Base-by-base conservation (phyloP, 2,888 invertebrate species). In the Aporophyla nigra region DNA sequence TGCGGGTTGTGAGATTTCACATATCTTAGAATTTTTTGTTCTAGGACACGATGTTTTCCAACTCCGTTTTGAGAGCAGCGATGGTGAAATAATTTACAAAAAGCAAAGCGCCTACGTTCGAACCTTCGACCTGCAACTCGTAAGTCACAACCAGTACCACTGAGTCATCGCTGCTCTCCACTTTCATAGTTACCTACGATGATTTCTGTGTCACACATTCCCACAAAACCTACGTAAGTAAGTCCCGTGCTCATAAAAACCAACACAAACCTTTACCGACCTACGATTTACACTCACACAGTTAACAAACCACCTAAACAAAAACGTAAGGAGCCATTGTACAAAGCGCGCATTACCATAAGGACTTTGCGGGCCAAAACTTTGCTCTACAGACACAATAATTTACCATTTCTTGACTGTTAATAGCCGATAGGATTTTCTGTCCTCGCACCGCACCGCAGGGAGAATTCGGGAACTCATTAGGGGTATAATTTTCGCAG, bases 361-460 rank as follows among this genome's bases (percentile, higher is more conserved):
- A 94, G 94, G 94, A 91, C 90, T 92, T 91, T 89, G 90, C 83
- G 89, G 85, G 76, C 86, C 74, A 84, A 87, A 93, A 93, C 88
- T 94, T 91, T 88, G 85, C 82, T 82, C 87, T 80, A 84, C 84
- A 84, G 85, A 87, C 88, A 91, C 93, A 87, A 95, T 96, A 96
- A 93, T 93, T 96, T 92, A 95, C 94, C 92, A 93, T 93, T 93
- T 91, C 95, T 94, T 93, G 94, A 94, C 95, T 94, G 94, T 93
- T 96, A 96, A 96, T 96, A 96, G 96, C 93, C 95, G 94, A 96
- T 96, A 96, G 96, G 96, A 96, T 96, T 96, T 96, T 95, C 95
- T 94, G 93, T 93, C 93, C 92, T 91, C 93, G 90, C 88, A 89
- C 78, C 74, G 51, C 76, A 83, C 87, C 84, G 82, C 85, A 87